Conservation (phyloP, 2,888 invertebrate genomes). For the Drosophila phalerata region DNA sequence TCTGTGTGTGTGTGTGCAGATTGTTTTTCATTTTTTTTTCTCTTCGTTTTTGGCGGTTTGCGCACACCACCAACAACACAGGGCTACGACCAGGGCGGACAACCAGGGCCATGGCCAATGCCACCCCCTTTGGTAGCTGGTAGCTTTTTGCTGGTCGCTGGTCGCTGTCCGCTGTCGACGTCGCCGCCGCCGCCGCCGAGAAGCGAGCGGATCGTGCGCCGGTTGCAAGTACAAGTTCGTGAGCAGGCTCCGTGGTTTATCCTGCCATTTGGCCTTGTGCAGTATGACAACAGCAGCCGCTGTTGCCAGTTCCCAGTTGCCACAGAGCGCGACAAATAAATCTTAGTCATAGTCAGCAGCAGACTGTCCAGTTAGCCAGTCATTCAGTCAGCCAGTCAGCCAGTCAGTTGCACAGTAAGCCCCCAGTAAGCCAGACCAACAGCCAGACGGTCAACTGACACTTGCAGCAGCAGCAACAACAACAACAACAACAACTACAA, state of each 20-base stretch:
- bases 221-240: conserved; percentile 52
- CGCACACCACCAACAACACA: conserved; percentile 66
- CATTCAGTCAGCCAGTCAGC: conserved; percentile 5
- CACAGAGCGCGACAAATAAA: conserved; percentile 76
- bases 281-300: conserved; percentile 84
- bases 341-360: conserved; percentile 71
- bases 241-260: conserved; percentile 84
- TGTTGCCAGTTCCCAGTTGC: conserved; percentile 82
- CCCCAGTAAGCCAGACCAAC: conserved; percentile 36
- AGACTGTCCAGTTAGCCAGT: conserved; percentile 55
- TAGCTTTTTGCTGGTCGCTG: conserved; percentile 13
- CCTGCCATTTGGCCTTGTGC: conserved; percentile 83
- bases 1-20: conserved; percentile 25
- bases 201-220: conserved; percentile 44
- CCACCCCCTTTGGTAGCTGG: conserved; percentile 54
- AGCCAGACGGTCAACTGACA: conserved; percentile 53
- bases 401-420: conserved; percentile 37
- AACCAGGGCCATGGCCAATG: conserved; percentile 70
- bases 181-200: conserved; percentile 6
- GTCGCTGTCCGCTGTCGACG: conserved; percentile 43
- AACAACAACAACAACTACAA: conserved; percentile 23
- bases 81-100: conserved; percentile 4
- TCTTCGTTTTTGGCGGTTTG: conserved; percentile 63
- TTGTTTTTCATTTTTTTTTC: conserved; percentile 27
- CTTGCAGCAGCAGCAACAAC: conserved; percentile 60